A percentile compares a stretch with the other conserved stretches of the same genome.
Conservation (phyloP, 2,113 vertebrate species). For the Chitala chitala region DNA sequence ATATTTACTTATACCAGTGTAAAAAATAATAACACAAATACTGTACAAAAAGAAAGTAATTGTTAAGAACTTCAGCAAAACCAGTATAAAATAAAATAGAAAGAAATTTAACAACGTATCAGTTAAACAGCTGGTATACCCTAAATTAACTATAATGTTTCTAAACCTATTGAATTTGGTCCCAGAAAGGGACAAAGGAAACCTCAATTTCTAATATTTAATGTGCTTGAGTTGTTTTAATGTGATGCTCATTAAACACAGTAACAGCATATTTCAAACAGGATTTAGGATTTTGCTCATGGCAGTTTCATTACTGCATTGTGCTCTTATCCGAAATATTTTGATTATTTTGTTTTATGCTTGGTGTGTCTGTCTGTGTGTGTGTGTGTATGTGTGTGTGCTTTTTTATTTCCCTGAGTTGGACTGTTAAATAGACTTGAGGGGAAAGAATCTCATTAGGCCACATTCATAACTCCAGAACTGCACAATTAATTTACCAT, state of each 20-base stretch:
- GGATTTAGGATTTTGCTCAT: neutral
- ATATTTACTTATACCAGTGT: neutral
- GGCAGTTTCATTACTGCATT: neutral
- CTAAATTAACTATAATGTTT: too few relatives aligned
- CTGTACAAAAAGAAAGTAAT: neutral
- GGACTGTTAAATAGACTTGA: neutral
- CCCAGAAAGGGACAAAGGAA: too few relatives aligned
- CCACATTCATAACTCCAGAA: neutral
- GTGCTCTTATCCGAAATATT: neutral
- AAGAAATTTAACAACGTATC: too few relatives aligned
- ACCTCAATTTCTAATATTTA: too few relatives aligned
- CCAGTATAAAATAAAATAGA: neutral
- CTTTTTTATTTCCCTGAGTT: conserved; percentile 24
- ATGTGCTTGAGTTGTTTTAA: too few relatives aligned
- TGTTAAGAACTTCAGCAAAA: neutral
- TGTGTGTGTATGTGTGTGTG: conserved; percentile 12
- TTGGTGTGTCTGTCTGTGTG: conserved; percentile 21
- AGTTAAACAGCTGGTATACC: too few relatives aligned
- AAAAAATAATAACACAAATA: neutral
- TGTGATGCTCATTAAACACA: too few relatives aligned
- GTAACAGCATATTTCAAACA: neutral
- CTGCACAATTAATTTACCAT: conserved; percentile 4
- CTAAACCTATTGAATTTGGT: too few relatives aligned
- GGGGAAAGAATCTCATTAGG: neutral
- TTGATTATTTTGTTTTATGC: neutral